Conservation (phyloP, 2,113 vertebrate species). For the Silurus glanis region DNA sequence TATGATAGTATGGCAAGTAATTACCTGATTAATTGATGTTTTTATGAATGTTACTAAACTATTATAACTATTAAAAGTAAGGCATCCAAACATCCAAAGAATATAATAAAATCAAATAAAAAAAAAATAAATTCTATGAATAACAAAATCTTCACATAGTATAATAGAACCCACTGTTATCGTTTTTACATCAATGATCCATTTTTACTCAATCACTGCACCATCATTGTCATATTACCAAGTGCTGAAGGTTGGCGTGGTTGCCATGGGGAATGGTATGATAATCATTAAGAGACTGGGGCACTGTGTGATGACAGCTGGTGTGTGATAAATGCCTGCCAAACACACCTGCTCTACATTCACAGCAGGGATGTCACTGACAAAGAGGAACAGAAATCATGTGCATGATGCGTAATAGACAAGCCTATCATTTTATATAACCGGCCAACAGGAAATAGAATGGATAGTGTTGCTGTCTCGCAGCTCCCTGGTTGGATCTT, state of each 20-base stretch:
- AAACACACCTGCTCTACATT: constrained; percentile 23
- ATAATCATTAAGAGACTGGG: constrained; percentile 5
- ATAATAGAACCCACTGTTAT: background rate
- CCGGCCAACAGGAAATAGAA: too few species aligned
- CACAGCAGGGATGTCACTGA: background rate
- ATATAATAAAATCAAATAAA: background rate
- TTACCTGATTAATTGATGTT: background rate
- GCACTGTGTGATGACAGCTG: constrained; percentile 31
- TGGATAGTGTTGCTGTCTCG: background rate
- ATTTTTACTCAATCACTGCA: background rate
- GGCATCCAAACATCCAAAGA: background rate
- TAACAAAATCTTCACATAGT: background rate
- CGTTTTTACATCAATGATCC: background rate
- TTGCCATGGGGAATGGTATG: constrained; percentile 22
- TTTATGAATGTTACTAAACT: too few species aligned
- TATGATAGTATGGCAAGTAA: background rate
- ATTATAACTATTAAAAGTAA: background rate
- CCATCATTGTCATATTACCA: constrained; percentile 8
- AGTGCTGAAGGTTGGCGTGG: background rate
- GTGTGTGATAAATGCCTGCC: constrained; percentile 7
- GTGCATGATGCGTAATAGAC: background rate
- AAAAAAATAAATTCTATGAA: background rate
- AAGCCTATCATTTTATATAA: background rate
- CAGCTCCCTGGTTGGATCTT: background rate
- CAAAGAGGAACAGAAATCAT: constrained; percentile 12